Conservation (phyloP, 2,113 vertebrate species). For the Delphinus delphis region DNA sequence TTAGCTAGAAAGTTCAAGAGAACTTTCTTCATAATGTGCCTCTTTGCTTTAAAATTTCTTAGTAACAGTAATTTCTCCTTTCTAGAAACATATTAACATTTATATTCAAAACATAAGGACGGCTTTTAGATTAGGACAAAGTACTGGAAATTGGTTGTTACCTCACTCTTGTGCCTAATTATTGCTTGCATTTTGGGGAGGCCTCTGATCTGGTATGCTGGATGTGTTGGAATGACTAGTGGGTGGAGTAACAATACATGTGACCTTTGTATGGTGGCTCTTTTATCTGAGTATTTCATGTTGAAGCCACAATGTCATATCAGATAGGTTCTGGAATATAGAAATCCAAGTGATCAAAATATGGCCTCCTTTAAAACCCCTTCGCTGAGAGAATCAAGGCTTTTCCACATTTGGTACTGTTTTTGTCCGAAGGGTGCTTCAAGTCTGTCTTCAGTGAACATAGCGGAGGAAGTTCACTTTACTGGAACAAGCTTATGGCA, state of each 20-base stretch:
- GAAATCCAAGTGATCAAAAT: constrained; percentile 27
- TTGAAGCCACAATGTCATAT: constrained; percentile 3
- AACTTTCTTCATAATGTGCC: constrained; percentile 48
- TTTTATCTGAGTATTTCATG: constrained; percentile 11
- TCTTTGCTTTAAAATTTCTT: constrained; percentile 47
- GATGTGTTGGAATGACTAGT: neutral
- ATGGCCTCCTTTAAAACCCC: neutral
- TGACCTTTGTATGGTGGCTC: neutral
- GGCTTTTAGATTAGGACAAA: constrained; percentile 46
- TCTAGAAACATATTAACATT: constrained; percentile 67
- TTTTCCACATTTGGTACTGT: neutral
- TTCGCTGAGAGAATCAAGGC: neutral
- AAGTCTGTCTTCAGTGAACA: neutral
- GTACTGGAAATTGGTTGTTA: constrained; percentile 40
- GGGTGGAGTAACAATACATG: neutral
- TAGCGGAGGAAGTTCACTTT: neutral
- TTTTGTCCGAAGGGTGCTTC: neutral
- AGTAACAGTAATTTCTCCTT: constrained; percentile 37
- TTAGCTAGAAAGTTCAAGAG: constrained; percentile 52
- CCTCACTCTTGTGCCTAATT: neutral
- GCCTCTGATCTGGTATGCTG: neutral
- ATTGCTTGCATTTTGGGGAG: constrained; percentile 14
- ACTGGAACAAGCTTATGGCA: neutral
- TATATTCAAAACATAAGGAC: neutral
- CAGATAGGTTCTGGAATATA: neutral